Evolutionary conservation across 1,140 invertebrate species (phyloP).

Genomic region (Drosophila ercepeae): DNA sequence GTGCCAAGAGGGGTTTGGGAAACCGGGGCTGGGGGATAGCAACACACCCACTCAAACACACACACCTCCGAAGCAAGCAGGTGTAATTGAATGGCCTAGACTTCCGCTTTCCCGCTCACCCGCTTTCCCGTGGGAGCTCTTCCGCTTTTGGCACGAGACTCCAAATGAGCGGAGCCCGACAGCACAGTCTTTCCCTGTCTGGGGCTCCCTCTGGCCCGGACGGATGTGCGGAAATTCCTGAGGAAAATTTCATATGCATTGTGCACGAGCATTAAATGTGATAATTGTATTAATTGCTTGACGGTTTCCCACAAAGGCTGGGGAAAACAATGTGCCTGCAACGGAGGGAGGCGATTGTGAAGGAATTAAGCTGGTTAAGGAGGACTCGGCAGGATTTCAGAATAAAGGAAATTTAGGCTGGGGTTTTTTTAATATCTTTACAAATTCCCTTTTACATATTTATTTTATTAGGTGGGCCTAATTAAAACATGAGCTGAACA

Average conservation of each 20-base stretch:
- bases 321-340: slow-evolving; percentile 30
- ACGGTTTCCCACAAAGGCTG: slow-evolving; percentile 50
- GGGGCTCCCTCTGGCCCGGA: background rate
- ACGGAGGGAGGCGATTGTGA: slow-evolving; percentile 14
- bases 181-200: slow-evolving; percentile 13
- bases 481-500: background rate
- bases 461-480: background rate
- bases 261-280: slow-evolving; percentile 65
- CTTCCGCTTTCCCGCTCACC: slow-evolving; percentile 6
- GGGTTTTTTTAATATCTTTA: background rate
- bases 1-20: slow-evolving; percentile 23
- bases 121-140: slow-evolving; percentile 35
- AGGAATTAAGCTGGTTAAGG: slow-evolving; percentile 15
- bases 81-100: slow-evolving; percentile 74
- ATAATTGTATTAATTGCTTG: slow-evolving; percentile 75
- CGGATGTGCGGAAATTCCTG: slow-evolving; percentile 29
- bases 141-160: slow-evolving; percentile 64
- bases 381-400: background rate
- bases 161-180: slow-evolving; percentile 30
- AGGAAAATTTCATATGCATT: slow-evolving; percentile 66
- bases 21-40: background rate
- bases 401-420: background rate
- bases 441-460: too few species aligned
- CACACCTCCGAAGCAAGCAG: slow-evolving; percentile 57
- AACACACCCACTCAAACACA: slow-evolving; percentile 8